Evolutionary conservation across 2,797 vertebrate species (phyloP), one percentile per base, ranked within the genome.

Genomic region (Carapus acus): DNA sequence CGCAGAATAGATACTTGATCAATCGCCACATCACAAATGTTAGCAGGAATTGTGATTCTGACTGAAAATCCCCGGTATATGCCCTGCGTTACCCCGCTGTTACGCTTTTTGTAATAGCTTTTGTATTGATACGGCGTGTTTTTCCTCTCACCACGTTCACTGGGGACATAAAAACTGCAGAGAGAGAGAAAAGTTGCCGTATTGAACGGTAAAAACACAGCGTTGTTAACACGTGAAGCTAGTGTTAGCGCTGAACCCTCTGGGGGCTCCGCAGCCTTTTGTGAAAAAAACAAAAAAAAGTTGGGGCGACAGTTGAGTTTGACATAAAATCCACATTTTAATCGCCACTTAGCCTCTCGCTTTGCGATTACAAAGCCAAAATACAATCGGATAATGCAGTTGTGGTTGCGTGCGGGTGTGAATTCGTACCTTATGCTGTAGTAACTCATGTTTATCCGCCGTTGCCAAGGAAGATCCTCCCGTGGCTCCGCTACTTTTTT

Each of bases 381-480:
- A 44, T 9, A 54, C 31, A 8, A 8, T 2, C 8, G 11, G 1
- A 36, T 57, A 19, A 22, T 2, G n/a, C 20, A 6, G 2, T 8
- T 21, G 8, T 14, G 7, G 3, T 2, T 22, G 3, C 1, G 2
- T 16, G 3, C 1, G 2, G 15, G 1, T 19, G 18, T 45, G 65
- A 64, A 33, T 37, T 50, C 77, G 87, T 87, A 91, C 90, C 90
- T 89, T 71, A 85, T 84, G 76, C 83, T 89, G 86, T 88, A 87
- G 77, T 87, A 90, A 86, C 84, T 90, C 90, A 91, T 91, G 85
- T 89, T 90, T 86, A 78, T 84, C 78, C 78, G 31, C 83, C 73
- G 90, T 90, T 91, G 86, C 88, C 86, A 90, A 80, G 88, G 86
- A 64, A 54, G 70, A 49, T 84, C 79, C 71, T 75, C 68, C 52